Evolutionary conservation across 1,140 invertebrate genomes (phyloP).

Genomic region (Macrobrachium nipponense): DNA sequence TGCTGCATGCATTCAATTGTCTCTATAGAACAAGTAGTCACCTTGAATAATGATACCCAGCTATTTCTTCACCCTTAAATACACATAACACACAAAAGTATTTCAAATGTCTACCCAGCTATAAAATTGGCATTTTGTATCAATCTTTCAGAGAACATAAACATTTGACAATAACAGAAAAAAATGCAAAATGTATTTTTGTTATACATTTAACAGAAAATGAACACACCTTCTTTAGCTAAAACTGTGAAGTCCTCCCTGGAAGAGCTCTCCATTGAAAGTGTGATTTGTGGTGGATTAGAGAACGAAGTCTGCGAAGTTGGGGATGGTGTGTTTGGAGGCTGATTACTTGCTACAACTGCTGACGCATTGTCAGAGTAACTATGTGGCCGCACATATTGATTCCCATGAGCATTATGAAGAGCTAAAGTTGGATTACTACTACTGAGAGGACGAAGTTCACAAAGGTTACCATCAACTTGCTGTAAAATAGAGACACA

Average conservation of each 20-base stretch:
- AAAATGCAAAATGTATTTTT: neutral
- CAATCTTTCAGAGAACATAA: too few relatives aligned
- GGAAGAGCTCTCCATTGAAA: slow-evolving; percentile 44
- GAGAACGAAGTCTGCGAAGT: slow-evolving; percentile 32
- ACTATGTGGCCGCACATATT: slow-evolving; percentile 57
- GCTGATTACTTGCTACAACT: slow-evolving; percentile 29
- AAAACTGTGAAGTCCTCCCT: slow-evolving; percentile 60
- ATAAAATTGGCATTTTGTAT: too few relatives aligned
- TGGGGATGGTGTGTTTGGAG: slow-evolving; percentile 43
- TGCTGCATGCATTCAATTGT: too few relatives aligned
- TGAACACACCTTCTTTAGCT: slow-evolving; percentile 54
- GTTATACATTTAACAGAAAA: neutral
- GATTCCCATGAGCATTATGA: slow-evolving; percentile 42
- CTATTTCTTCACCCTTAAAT: too few relatives aligned
- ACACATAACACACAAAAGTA: too few relatives aligned
- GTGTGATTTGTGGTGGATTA: slow-evolving; percentile 48
- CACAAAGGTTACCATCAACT: slow-evolving; percentile 59
- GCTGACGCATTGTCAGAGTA: slow-evolving; percentile 59
- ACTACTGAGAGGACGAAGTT: slow-evolving; percentile 60
- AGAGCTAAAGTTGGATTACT: slow-evolving; percentile 60
- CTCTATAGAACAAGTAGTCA: too few relatives aligned
- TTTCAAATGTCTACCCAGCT: too few relatives aligned
- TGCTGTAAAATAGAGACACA: slow-evolving; percentile 35
- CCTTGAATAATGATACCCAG: too few relatives aligned
- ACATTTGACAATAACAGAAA: too few relatives aligned